phyloP scores from a whole-genome alignment of 2,113 vertebrate genomes.

The Channa maculata region DNA sequence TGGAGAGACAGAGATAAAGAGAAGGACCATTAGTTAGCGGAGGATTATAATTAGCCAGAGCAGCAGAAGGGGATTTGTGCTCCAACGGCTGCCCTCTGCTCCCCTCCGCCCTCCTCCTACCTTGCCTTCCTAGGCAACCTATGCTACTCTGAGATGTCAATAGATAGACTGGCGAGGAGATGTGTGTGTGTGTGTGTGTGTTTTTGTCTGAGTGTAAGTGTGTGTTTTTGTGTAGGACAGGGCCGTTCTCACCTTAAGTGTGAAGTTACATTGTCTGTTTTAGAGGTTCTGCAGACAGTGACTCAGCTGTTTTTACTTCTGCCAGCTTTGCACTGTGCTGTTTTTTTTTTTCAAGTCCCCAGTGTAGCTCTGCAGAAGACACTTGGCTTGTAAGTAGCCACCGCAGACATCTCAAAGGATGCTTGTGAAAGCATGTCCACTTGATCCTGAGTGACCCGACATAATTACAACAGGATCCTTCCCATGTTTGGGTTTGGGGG shows the following conservation, averaged over 20 bases:
- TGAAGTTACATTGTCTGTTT: slow-evolving; percentile 39
- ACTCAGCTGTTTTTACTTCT: slow-evolving; percentile 63
- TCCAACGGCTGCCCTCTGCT: slow-evolving; percentile 67
- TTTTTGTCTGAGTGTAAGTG: slow-evolving; percentile 16
- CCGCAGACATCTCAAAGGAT: slow-evolving; percentile 31
- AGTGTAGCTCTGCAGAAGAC: slow-evolving; percentile 61
- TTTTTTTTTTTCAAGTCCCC: slow-evolving; percentile 25
- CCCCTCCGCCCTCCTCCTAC: slow-evolving; percentile 36
- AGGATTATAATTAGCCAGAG: slow-evolving; percentile 80
- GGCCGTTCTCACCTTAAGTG: slow-evolving; percentile 49
- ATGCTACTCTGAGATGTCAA: slow-evolving; percentile 38
- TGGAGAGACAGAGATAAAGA: slow-evolving; percentile 36
- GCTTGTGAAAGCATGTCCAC: slow-evolving; percentile 17
- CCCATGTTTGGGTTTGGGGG: slow-evolving; percentile 27
- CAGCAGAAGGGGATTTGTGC: slow-evolving; percentile 84
- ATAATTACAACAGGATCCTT: slow-evolving; percentile 13
- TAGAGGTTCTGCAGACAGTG: slow-evolving; percentile 58
- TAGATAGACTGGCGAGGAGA: slow-evolving; percentile 41
- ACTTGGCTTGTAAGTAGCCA: slow-evolving; percentile 4
- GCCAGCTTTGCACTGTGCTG: slow-evolving; percentile 20
- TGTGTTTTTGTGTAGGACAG: slow-evolving; percentile 32
- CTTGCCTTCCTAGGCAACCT: slow-evolving; percentile 32
- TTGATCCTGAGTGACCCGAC: slow-evolving; percentile 25
- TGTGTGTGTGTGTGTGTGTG: slow-evolving; percentile 21
- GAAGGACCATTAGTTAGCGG: slow-evolving; percentile 71